A percentile compares a stretch with the other conserved stretches of the same genome.
phyloP scores from a whole-genome alignment of 2,888 invertebrate species.

The Crocallis elinguaria region DNA sequence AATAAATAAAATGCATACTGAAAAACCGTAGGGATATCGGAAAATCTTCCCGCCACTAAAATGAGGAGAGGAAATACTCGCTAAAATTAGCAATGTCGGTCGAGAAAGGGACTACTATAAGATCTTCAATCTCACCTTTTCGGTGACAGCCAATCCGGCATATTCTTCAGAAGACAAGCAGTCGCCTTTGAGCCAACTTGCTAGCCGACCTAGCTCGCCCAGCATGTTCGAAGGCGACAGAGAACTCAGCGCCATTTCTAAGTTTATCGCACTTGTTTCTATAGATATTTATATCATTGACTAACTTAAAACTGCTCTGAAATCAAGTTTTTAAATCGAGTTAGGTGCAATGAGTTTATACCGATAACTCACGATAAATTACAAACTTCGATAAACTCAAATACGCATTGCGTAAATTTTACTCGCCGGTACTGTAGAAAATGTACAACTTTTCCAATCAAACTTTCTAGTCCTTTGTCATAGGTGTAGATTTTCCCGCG shows the following conservation, averaged over 20 bases:
- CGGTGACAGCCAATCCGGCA: slow-evolving; percentile 72
- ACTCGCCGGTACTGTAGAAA: not conserved
- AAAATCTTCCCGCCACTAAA: too few relatives aligned
- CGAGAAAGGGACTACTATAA: not conserved
- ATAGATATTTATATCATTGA: slow-evolving; percentile 2
- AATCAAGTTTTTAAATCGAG: not conserved
- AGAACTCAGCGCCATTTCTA: slow-evolving; percentile 71
- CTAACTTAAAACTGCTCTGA: not conserved
- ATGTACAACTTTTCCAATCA: slow-evolving; percentile 25
- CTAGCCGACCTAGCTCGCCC: slow-evolving; percentile 73
- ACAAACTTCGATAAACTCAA: slow-evolving; percentile 1
- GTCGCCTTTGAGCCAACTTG: slow-evolving; percentile 77
- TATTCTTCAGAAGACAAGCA: slow-evolving; percentile 72
- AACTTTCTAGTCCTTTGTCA: slow-evolving; percentile 29
- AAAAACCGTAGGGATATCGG: too few relatives aligned
- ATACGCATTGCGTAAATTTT: not conserved
- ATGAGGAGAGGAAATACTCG: too few relatives aligned
- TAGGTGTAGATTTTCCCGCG: slow-evolving; percentile 7
- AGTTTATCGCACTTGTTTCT: not conserved
- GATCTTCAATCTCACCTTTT: slow-evolving; percentile 64
- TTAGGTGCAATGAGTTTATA: not conserved
- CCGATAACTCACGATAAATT: not conserved
- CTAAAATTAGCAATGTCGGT: not conserved
- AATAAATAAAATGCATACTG: too few relatives aligned
- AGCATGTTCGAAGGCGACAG: slow-evolving; percentile 72